Percentiles rank a stretch among this genome's conserved stretches.
phyloP scores from a whole-genome alignment of 1,140 invertebrate genomes.

The Holotrichia oblita region DNA sequence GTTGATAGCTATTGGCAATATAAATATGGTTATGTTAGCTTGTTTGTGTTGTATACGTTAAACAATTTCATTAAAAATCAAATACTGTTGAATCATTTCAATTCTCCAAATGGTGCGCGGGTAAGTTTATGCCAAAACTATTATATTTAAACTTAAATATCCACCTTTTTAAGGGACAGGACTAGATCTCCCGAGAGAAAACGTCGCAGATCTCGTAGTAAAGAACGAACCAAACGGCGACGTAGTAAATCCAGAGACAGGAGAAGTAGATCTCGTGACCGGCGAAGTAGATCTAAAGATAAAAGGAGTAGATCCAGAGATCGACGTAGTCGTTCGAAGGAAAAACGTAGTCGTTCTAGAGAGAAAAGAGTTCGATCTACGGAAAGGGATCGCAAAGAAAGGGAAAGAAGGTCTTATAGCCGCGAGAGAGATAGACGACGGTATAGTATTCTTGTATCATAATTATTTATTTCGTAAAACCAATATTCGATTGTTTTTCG shows the following conservation, averaged over 20 bases:
- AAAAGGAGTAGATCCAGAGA: constrained; percentile 61
- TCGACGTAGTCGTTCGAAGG: constrained; percentile 61
- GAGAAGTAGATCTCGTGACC: constrained; percentile 53
- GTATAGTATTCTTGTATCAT: constrained; percentile 46
- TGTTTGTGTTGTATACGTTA: not conserved
- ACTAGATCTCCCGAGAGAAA: constrained; percentile 70
- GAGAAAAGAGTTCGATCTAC: constrained; percentile 64
- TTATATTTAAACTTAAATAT: constrained; percentile 33
- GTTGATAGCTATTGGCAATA: not conserved
- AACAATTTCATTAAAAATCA: not conserved
- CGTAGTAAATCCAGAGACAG: constrained; percentile 44
- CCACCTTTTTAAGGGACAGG: constrained; percentile 51
- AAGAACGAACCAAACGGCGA: constrained; percentile 63
- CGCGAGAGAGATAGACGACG: constrained; percentile 63
- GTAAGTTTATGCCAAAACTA: constrained; percentile 58
- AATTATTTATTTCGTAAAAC: constrained; percentile 39
- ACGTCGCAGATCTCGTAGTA: constrained; percentile 70
- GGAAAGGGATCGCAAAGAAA: constrained; percentile 58
- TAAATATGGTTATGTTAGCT: constrained; percentile 39
- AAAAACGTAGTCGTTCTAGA: constrained; percentile 62
- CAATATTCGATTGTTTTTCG: constrained; percentile 51
- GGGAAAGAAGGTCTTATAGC: constrained; percentile 56
- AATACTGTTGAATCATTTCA: not conserved
- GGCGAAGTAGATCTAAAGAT: constrained; percentile 60
- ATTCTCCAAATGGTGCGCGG: constrained; percentile 51